Percentiles rank a stretch among this genome's conserved stretches.
These are phyloP conservation scores for Agonopterix arenella DNA, from an alignment of 2,888 invertebrate genomes.

Conservation along the genomic window DNA sequence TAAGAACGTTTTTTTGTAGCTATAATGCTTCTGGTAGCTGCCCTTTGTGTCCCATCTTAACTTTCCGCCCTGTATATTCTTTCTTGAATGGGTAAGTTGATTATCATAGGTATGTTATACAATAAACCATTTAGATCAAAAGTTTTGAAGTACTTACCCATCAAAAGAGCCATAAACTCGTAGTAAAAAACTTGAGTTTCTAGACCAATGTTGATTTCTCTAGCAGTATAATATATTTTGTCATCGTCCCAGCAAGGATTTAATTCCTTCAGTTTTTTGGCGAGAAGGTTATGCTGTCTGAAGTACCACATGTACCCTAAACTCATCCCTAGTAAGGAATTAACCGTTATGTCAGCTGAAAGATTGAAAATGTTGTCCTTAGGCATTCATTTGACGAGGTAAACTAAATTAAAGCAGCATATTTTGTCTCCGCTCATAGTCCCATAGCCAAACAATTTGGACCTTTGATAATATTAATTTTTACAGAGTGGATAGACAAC, in stretches of 20 bases:
- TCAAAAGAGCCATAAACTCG: conserved; percentile 85
- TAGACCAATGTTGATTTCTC: conserved; percentile 85
- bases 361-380: background rate
- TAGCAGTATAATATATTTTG: conserved; percentile 84
- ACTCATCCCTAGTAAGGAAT: conserved; percentile 20
- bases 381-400: no score
- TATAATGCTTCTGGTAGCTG: no score
- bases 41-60: no score
- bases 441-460: no score
- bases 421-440: no score
- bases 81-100: no score
- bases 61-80: no score
- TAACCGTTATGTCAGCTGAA: conserved; percentile 10
- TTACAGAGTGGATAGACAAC: no score
- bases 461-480: no score
- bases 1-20: no score
- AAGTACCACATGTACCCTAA: conserved; percentile 28
- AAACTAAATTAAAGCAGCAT: no score
- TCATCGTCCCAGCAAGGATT: conserved; percentile 93
- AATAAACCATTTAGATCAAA: background rate
- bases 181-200: conserved; percentile 88
- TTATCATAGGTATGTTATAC: background rate
- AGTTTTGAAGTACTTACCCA: conserved; percentile 73
- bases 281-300: conserved; percentile 88
- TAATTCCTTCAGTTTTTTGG: conserved; percentile 79